Evolutionary conservation across 2,888 invertebrate species (phyloP).

Genomic region (Auanema sp.): DNA sequence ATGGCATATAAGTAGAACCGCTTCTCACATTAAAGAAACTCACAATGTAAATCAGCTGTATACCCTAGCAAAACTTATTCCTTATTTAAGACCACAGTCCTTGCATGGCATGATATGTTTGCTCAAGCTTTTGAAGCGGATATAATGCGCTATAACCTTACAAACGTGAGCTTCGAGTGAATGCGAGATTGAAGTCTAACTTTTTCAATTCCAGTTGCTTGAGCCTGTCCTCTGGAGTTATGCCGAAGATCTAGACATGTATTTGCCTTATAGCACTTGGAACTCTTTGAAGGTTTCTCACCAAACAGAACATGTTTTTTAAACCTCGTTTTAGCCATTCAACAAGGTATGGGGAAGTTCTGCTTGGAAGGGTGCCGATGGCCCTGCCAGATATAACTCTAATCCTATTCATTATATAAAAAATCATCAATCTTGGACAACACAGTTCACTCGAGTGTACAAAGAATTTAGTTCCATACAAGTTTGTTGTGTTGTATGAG

Average conservation of each 20-base stretch:
- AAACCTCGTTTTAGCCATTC: slow-evolving; percentile 68
- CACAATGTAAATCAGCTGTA: slow-evolving; percentile 22
- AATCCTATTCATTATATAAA: slow-evolving; percentile 67
- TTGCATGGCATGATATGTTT: slow-evolving; percentile 65
- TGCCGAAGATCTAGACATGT: slow-evolving; percentile 60
- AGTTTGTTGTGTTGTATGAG: slow-evolving; percentile 14
- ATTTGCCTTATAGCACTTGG: slow-evolving; percentile 69
- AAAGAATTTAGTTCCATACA: slow-evolving; percentile 55
- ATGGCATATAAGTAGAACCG: slow-evolving; percentile 56
- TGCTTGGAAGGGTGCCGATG: slow-evolving; percentile 74
- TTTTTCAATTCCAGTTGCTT: slow-evolving; percentile 26
- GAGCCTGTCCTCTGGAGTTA: slow-evolving; percentile 63
- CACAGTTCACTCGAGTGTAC: slow-evolving; percentile 60
- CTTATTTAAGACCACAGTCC: slow-evolving; percentile 38
- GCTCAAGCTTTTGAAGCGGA: slow-evolving; percentile 46
- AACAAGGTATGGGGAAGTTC: slow-evolving; percentile 76
- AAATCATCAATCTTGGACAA: slow-evolving; percentile 67
- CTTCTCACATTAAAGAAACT: slow-evolving; percentile 45
- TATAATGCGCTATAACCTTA: slow-evolving; percentile 44
- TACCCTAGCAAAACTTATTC: slow-evolving; percentile 14
- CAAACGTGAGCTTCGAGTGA: slow-evolving; percentile 23
- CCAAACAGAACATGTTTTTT: not conserved
- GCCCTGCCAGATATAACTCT: slow-evolving; percentile 64
- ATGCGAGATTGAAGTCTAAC: not conserved
- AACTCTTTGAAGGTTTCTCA: slow-evolving; percentile 65